Evolutionary conservation across 2,797 vertebrate species (phyloP).

Genomic region (Onychomys arenicola): DNA sequence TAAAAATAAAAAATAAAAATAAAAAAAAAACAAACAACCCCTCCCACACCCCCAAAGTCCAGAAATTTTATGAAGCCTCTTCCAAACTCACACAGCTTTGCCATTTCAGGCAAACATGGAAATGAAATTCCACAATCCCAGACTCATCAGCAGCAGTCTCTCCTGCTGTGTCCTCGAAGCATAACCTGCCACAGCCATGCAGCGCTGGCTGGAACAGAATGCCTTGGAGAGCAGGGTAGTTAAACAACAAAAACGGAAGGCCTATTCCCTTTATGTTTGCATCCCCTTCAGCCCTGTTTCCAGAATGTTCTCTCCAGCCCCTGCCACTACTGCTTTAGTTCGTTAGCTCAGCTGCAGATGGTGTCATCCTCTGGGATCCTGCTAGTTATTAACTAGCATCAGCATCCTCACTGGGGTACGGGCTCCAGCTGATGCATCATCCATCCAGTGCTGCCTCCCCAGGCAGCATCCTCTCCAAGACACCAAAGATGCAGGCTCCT

Average conservation of each 20-base stretch:
- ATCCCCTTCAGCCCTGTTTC: slow-evolving; percentile 71
- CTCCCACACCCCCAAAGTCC: not conserved
- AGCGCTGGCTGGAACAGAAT: slow-evolving; percentile 2
- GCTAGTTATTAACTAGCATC: slow-evolving; percentile 70
- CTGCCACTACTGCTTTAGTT: slow-evolving; percentile 76
- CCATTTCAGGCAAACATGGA: not conserved
- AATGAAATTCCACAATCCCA: not conserved
- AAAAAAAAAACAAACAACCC: not conserved
- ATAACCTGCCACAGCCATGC: not conserved
- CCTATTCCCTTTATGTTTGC: slow-evolving; percentile 77
- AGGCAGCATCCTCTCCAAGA: not conserved
- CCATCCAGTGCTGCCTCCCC: not conserved
- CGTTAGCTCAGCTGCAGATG: slow-evolving; percentile 84
- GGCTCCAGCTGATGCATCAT: not conserved
- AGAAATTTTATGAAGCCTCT: not conserved
- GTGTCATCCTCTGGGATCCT: slow-evolving; percentile 81
- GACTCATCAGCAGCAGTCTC: not conserved
- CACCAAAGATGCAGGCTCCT: not conserved
- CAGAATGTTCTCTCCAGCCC: slow-evolving; percentile 71
- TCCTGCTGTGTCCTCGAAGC: not conserved
- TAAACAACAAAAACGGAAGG: slow-evolving; percentile 66
- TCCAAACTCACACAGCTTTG: not conserved
- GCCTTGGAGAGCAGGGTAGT: slow-evolving; percentile 60
- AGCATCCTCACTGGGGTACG: slow-evolving; percentile 55
- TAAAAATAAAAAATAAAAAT: not conserved